These are phyloP conservation scores for Thymelicus acteon DNA, from an alignment of 2,888 invertebrate genomes.

Conservation along the genomic window DNA sequence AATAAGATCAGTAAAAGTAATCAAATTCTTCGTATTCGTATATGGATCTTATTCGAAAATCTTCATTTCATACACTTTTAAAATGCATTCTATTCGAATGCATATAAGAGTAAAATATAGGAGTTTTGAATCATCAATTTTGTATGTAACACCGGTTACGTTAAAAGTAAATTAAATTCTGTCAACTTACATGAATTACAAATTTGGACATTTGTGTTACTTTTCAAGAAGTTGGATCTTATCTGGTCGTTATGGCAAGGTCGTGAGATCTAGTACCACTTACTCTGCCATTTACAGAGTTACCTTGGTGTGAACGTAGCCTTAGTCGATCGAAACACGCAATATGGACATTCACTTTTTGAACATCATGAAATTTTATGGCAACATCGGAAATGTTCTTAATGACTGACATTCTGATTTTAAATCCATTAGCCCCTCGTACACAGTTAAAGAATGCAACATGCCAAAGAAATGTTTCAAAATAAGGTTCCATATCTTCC, in stretches of 20 bases:
- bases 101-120: too few species aligned
- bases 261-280: conserved; percentile 9
- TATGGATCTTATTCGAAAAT: too few species aligned
- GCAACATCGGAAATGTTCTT: conserved; percentile 7
- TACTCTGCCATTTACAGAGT: conserved; percentile 10
- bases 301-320: conserved; percentile 7
- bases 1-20: too few species aligned
- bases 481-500: too few species aligned
- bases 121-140: too few species aligned
- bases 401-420: conserved; percentile 1
- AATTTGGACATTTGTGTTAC: background rate
- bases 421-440: background rate
- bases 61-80: too few species aligned
- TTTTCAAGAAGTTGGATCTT: background rate
- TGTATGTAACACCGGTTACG: too few species aligned
- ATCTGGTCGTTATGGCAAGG: conserved; percentile 7
- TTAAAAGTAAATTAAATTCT: too few species aligned
- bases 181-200: background rate
- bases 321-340: conserved; percentile 31
- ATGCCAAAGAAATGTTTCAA: too few species aligned
- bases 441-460: too few species aligned
- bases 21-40: too few species aligned
- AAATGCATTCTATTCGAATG: too few species aligned
- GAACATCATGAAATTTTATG: conserved; percentile 17
- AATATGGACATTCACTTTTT: conserved; percentile 42